Evolutionary conservation across 2,113 vertebrate genomes (phyloP), one percentile per base, ranked within the genome.

Genomic region (Notothenia coriiceps): DNA sequence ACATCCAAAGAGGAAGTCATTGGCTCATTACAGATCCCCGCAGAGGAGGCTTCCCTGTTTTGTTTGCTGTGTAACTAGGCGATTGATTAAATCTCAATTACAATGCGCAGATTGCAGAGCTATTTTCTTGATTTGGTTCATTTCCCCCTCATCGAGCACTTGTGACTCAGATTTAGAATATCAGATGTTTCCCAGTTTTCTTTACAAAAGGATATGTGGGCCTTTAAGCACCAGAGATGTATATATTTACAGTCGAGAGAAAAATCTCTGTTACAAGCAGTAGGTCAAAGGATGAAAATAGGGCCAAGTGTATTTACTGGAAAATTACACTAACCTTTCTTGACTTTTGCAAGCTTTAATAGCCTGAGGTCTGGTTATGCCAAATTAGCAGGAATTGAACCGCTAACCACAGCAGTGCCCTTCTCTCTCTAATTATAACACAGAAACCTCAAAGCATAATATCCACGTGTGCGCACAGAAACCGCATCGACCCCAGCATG

Each of bases 51-150:
- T 40, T 72, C 70, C 50, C 67, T 50, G 73, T 44, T 76, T 63
- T 59, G 65, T 66, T 80, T 79, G 63, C 73, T 69, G 47, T 49
- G 59, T 22, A 71, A 79, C 81, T 15, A 66, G 60, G 73, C 13
- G 11, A 67, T 73, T 82, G 60, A 83, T 80, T 64, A 59, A 78
- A 80, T 82, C 72, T 73, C 57, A 81, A 68, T 52, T 17, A 29
- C 33, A 55, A 61, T 43, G 14, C 44, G 74, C 60, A 66, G 63
- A 64, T 46, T 20, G 60, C 13, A 2, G 43, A 51, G 50, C 22
- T n/a, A 35, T 22, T 61, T 62, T 20, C 12, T 47, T 13, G 13
- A 72, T 82, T 67, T 50, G 10, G 11, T 1, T 29, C 0, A 50
- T 80, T 82, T 17, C 43, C 46, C 49, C 43, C 25, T 60, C 25